Conservation (phyloP, 2,113 vertebrate species). For the Phyllostomus discolor region DNA sequence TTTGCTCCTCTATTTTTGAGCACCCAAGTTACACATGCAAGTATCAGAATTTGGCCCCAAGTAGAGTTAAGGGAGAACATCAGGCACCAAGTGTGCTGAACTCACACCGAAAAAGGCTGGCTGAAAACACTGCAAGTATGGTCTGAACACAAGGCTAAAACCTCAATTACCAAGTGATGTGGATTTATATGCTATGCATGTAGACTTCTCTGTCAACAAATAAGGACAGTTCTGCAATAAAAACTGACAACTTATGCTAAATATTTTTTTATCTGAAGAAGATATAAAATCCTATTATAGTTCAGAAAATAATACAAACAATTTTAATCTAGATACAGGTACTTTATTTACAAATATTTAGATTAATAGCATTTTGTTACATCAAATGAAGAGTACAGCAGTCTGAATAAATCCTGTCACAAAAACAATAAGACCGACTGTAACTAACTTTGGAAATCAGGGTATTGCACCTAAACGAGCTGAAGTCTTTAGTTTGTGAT, state of each 20-base stretch:
- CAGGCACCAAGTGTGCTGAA: neutral
- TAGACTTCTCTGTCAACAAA: neutral
- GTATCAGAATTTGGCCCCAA: slow-evolving; percentile 1
- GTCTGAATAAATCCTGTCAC: slow-evolving; percentile 84
- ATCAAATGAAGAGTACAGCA: slow-evolving; percentile 89
- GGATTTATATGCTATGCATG: neutral
- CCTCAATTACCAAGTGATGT: neutral
- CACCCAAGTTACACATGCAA: slow-evolving; percentile 35
- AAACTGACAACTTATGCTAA: slow-evolving; percentile 1
- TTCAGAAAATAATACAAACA: slow-evolving; percentile 59
- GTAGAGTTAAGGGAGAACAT: neutral
- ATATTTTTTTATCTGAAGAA: slow-evolving; percentile 14
- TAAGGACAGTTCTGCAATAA: slow-evolving; percentile 5
- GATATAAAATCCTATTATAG: slow-evolving; percentile 12
- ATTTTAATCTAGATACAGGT: slow-evolving; percentile 88
- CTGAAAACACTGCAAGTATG: neutral
- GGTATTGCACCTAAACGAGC: slow-evolving; percentile 79
- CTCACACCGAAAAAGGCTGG: neutral
- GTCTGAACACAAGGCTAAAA: neutral
- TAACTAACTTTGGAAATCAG: slow-evolving; percentile 71
- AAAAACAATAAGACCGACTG: slow-evolving; percentile 83
- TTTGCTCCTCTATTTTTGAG: slow-evolving; percentile 29
- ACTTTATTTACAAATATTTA: slow-evolving; percentile 95
- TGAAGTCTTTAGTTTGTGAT: slow-evolving; percentile 58
- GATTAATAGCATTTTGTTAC: slow-evolving; percentile 91